phyloP scores from a whole-genome alignment of 2,113 vertebrate genomes.

The Pycnonotus jocosus region DNA sequence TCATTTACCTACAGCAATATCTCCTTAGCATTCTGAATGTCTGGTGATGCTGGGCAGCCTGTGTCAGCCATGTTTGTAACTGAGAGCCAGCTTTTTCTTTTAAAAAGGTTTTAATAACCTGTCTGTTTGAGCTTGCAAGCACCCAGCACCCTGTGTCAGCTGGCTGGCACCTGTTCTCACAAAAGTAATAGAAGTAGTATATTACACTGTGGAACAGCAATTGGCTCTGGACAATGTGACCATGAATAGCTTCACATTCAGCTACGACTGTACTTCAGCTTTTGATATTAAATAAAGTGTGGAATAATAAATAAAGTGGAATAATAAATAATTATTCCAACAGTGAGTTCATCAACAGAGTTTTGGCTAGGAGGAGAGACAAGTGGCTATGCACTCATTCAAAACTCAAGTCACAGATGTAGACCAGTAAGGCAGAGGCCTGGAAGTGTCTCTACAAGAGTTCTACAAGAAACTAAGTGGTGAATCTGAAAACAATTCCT shows the following conservation, averaged over 20 bases:
- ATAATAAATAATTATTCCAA: background rate
- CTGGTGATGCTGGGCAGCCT: rapidly evolving
- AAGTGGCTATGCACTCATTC: background rate
- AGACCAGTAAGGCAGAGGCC: background rate
- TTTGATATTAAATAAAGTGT: background rate
- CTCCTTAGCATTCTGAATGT: background rate
- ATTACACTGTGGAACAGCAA: background rate
- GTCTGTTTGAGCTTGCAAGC: background rate
- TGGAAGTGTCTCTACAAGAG: background rate
- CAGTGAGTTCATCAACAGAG: background rate
- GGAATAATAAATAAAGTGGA: no score
- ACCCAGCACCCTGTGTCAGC: background rate
- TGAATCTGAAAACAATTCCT: background rate
- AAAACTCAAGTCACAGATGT: background rate
- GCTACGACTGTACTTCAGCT: background rate
- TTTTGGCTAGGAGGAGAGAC: background rate
- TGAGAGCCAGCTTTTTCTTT: background rate
- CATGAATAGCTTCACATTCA: background rate
- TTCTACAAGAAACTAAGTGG: background rate
- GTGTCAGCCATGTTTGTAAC: background rate
- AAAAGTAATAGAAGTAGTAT: background rate
- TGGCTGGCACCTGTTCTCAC: conserved; percentile 17
- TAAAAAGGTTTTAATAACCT: background rate
- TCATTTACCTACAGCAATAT: background rate
- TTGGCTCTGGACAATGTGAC: background rate